Evolutionary conservation across 2,113 vertebrate species (phyloP).

Genomic region (Haemorhous mexicanus): DNA sequence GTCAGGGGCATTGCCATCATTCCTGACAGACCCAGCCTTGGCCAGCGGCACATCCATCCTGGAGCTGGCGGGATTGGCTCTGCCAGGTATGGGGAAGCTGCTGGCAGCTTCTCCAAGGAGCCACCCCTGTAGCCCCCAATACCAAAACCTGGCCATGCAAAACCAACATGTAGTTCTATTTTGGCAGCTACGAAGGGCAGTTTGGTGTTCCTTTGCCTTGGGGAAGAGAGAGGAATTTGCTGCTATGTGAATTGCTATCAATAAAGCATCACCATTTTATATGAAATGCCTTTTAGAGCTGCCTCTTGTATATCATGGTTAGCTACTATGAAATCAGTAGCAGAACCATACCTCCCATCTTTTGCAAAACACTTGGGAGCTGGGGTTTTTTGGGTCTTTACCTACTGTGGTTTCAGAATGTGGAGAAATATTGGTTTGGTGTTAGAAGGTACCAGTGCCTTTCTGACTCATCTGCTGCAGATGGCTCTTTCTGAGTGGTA

Average conservation of each 20-base stretch:
- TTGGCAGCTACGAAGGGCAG: not conserved
- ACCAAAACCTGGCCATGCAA: not conserved
- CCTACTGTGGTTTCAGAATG: not conserved
- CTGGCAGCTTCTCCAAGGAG: not conserved
- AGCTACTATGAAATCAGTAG: not conserved
- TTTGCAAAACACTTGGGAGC: not conserved
- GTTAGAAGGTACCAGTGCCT: not conserved
- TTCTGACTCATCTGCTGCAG: not conserved
- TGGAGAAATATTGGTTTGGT: not conserved
- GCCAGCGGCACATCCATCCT: accelerated
- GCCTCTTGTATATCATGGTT: not conserved
- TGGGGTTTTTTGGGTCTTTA: not conserved
- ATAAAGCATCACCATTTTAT: not conserved
- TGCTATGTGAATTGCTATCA: not conserved
- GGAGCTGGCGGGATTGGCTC: accelerated
- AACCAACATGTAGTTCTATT: not conserved
- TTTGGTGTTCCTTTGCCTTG: not conserved
- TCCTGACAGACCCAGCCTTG: not conserved
- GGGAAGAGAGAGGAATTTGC: not conserved
- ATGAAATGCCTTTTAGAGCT: not conserved
- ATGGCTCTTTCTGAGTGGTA: not conserved
- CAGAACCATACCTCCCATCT: not conserved
- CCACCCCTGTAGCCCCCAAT: not conserved
- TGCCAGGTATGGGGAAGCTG: not conserved
- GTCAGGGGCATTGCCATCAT: accelerated